Percentiles rank a stretch among this genome's conserved stretches.
These are phyloP conservation scores for Oenanthe oenanthe DNA, from an alignment of 2,113 vertebrate genomes.

Conservation along the genomic window DNA sequence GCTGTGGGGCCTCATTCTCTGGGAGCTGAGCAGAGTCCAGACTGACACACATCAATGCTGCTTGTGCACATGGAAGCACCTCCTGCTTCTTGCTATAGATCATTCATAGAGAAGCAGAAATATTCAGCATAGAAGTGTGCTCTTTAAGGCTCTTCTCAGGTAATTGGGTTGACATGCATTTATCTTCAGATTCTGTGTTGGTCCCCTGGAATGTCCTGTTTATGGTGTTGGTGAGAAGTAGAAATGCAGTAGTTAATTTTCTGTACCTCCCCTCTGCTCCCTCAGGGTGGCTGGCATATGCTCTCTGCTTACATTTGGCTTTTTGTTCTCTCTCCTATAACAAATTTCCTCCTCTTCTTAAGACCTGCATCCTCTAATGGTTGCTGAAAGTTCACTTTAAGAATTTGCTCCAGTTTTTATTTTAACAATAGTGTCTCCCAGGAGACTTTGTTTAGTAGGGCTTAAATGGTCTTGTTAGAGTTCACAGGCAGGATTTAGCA, in stretches of 20 bases:
- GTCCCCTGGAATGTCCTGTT: not conserved
- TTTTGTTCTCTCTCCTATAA: not conserved
- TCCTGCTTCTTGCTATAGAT: not conserved
- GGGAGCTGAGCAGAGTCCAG: not conserved
- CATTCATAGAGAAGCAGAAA: not conserved
- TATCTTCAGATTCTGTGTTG: slow-evolving; percentile 17
- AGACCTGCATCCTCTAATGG: not conserved
- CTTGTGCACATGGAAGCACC: not conserved
- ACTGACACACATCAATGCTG: not conserved
- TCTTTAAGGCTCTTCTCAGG: slow-evolving; percentile 5
- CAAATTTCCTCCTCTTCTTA: slow-evolving; percentile 9
- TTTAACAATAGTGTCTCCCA: slow-evolving; percentile 11
- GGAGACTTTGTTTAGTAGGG: not conserved
- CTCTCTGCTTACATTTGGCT: slow-evolving; percentile 14
- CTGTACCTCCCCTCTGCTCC: not conserved
- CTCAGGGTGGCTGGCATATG: not conserved
- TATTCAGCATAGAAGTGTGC: not conserved
- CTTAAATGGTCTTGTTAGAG: slow-evolving; percentile 23
- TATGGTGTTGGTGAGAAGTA: slow-evolving; percentile 21
- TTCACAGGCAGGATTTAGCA: not conserved
- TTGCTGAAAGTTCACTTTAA: slow-evolving; percentile 18
- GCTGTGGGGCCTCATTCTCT: not conserved
- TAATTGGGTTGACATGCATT: slow-evolving; percentile 13
- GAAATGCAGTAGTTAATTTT: slow-evolving; percentile 40
- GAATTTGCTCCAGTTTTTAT: slow-evolving; percentile 4